These are phyloP conservation scores for Prionace glauca DNA, from an alignment of 2,797 vertebrate genomes.

Conservation along the genomic window DNA sequence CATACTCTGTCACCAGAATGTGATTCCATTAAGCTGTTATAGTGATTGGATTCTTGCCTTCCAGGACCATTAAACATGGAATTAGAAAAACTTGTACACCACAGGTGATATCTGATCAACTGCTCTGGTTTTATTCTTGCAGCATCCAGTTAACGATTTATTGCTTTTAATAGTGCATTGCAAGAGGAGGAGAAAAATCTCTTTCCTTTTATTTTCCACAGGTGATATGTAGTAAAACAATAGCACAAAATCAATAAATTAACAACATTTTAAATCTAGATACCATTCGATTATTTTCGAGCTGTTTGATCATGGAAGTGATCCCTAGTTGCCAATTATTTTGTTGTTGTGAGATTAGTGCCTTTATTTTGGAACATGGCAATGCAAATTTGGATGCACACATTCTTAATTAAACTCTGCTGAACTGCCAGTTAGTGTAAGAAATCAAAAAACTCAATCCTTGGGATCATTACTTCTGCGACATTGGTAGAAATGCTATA, in stretches of 20 bases:
- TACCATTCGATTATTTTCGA: background rate
- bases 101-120: background rate
- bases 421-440: background rate
- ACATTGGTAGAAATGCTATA: background rate
- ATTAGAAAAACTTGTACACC: slow-evolving; percentile 14
- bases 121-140: background rate
- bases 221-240: background rate
- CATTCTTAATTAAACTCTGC: background rate
- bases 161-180: slow-evolving; percentile 8
- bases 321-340: background rate
- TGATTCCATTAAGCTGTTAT: background rate
- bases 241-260: background rate
- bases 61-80: background rate
- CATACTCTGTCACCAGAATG: background rate
- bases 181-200: background rate
- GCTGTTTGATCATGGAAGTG: background rate
- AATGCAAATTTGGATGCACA: background rate
- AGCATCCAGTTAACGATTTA: background rate
- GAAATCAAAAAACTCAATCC: background rate
- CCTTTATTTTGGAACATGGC: background rate
- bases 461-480: background rate
- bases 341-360: background rate
- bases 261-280: background rate
- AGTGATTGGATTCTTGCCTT: background rate
- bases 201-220: background rate